Conservation (phyloP, 1,140 invertebrate species). For the Lordiphosa mommai region DNA sequence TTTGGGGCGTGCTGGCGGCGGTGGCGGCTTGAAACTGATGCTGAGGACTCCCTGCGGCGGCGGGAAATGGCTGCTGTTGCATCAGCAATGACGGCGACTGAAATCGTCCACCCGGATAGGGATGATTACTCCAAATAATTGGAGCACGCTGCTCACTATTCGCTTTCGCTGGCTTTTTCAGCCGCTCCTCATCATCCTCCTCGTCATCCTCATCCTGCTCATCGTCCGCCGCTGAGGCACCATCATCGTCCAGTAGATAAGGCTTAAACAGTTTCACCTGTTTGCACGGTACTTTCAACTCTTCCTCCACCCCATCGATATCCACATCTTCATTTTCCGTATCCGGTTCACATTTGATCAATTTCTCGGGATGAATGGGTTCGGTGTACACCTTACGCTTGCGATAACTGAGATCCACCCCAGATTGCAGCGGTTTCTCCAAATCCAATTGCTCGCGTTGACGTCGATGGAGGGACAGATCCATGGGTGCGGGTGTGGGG, state of each 20-base stretch:
- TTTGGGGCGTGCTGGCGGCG: conserved; percentile 37
- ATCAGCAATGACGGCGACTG: conserved; percentile 29
- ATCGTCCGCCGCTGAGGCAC: conserved; percentile 64
- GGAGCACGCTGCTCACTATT: conserved; percentile 59
- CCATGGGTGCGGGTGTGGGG: conserved; percentile 58
- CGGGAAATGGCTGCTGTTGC: conserved; percentile 53
- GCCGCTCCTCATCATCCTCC: conserved; percentile 79
- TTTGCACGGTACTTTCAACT: conserved; percentile 58
- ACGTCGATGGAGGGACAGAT: conserved; percentile 53
- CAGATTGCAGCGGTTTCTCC: conserved; percentile 16
- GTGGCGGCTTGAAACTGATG: conserved; percentile 38
- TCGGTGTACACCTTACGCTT: conserved; percentile 56
- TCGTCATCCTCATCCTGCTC: conserved; percentile 47
- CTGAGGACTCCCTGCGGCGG: conserved; percentile 54
- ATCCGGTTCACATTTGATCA: conserved; percentile 52
- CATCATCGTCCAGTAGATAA: conserved; percentile 82
- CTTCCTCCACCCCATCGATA: conserved; percentile 34
- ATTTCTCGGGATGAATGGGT: conserved; percentile 40
- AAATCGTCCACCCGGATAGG: conserved; percentile 39
- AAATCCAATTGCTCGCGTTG: conserved; percentile 15
- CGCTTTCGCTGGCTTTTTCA: conserved; percentile 28
- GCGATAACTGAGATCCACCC: conserved; percentile 67
- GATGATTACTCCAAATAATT: conserved; percentile 63
- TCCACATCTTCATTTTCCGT: conserved; percentile 29
- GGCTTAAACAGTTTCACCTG: conserved; percentile 86